Percentiles rank a stretch among this genome's conserved stretches.
These are phyloP conservation scores for Zaprionus vittiger DNA, from an alignment of 1,140 invertebrate species.

Conservation along the genomic window DNA sequence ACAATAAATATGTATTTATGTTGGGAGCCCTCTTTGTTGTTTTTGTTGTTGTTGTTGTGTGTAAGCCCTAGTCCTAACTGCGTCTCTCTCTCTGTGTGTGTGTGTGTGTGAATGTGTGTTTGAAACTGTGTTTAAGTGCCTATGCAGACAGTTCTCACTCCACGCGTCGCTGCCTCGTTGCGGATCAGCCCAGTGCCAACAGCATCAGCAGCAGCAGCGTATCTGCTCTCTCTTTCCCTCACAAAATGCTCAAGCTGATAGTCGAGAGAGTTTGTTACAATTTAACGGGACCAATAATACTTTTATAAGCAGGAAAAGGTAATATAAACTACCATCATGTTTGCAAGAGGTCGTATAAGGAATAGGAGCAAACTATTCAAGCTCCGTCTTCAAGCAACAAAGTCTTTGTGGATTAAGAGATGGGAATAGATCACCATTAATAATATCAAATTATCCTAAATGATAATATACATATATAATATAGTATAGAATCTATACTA, in stretches of 20 bases:
- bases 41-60: constrained; percentile 30
- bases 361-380: no score
- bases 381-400: no score
- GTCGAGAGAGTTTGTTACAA: background rate
- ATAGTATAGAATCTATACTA: no score
- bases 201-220: background rate
- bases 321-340: background rate
- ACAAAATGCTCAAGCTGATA: background rate
- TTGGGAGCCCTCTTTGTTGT: constrained; percentile 34
- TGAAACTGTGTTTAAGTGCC: constrained; percentile 49
- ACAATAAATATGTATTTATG: constrained; percentile 84
- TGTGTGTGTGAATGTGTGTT: constrained; percentile 37
- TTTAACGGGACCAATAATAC: background rate
- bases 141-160: constrained; percentile 25
- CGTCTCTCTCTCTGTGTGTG: constrained; percentile 17
- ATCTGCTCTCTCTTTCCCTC: constrained; percentile 2
- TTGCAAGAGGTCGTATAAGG: no score
- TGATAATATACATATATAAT: no score
- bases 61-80: constrained; percentile 28
- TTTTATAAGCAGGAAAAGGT: background rate
- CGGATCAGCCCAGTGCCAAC: constrained; percentile 15
- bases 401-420: no score
- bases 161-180: background rate
- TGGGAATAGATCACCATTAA: no score
- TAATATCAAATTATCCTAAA: no score